Percentiles rank a stretch among this genome's conserved stretches.
Evolutionary conservation across 2,797 vertebrate species (phyloP).

Genomic region (Pempheris klunzingeri): DNA sequence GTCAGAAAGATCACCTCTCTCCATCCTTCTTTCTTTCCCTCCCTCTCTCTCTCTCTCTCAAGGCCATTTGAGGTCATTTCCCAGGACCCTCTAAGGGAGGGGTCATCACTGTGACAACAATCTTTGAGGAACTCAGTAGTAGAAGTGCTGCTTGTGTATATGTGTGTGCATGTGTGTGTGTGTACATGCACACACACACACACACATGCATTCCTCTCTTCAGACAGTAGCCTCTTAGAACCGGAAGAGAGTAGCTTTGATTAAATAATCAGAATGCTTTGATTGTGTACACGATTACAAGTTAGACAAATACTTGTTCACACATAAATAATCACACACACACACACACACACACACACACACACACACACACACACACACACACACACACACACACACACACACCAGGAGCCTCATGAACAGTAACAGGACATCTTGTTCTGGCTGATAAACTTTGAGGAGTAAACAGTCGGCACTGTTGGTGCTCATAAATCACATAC

Average conservation of each 20-base stretch:
- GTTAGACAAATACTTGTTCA: constrained; percentile 52
- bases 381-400: constrained; percentile 32
- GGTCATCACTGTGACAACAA: constrained; percentile 68
- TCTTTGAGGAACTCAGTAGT: constrained; percentile 49
- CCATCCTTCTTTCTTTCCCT: constrained; percentile 5
- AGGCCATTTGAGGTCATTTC: constrained; percentile 78
- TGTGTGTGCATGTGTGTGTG: constrained; percentile 22
- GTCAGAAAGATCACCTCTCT: constrained; percentile 20
- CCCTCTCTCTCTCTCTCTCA: constrained; percentile 10
- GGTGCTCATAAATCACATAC: constrained; percentile 35
- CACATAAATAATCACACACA: constrained; percentile 55
- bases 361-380: constrained; percentile 34
- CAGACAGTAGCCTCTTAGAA: constrained; percentile 41
- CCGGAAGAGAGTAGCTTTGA: constrained; percentile 61
- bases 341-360: constrained; percentile 14
- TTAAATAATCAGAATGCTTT: constrained; percentile 69
- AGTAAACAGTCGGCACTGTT: constrained; percentile 13
- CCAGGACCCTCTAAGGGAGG: constrained; percentile 71
- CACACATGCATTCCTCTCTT: constrained; percentile 27
- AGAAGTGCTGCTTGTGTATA: constrained; percentile 24
- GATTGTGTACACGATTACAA: constrained; percentile 58
- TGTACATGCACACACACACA: constrained; percentile 11
- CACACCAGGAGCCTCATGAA: constrained; percentile 22
- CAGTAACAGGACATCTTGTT: constrained; percentile 33
- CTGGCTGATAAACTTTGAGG: constrained; percentile 19